A percentile compares a stretch with the other conserved stretches of the same genome.
Conservation (phyloP, 2,888 invertebrate genomes). For the Oligia latruncula region DNA sequence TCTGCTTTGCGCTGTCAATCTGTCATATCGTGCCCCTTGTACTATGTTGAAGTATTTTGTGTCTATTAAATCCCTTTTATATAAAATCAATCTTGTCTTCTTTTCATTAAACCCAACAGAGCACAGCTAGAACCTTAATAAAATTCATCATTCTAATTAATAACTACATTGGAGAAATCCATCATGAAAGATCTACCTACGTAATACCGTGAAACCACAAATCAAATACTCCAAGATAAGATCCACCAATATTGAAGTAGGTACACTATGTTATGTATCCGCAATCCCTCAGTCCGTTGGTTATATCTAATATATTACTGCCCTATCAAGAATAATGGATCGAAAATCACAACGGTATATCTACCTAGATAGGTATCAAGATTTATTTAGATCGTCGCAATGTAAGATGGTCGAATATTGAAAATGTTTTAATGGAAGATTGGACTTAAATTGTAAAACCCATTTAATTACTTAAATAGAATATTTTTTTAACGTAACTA, state of each 20-base stretch:
- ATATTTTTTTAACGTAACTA: not conserved
- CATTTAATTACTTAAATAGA: not conserved
- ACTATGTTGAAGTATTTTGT: too few relatives aligned
- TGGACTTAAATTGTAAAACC: not conserved
- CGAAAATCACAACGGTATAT: not conserved
- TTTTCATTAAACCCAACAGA: too few relatives aligned
- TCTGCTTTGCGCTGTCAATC: too few relatives aligned
- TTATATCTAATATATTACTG: not conserved
- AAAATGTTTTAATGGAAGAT: not conserved
- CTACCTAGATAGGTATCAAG: not conserved
- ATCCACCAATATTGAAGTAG: constrained; percentile 6
- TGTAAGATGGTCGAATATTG: not conserved
- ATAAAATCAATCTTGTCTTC: too few relatives aligned
- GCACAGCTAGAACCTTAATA: not conserved
- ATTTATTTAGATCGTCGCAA: not conserved
- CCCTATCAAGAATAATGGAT: constrained; percentile 1
- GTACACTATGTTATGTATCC: constrained; percentile 4
- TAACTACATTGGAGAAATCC: not conserved
- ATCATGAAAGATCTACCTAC: not conserved
- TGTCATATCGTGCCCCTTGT: too few relatives aligned
- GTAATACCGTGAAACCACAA: not conserved
- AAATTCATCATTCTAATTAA: not conserved
- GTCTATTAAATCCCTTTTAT: too few relatives aligned
- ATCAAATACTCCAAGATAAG: constrained; percentile 10
- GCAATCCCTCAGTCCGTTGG: not conserved